Base-by-base conservation (phyloP, 2,888 invertebrate species). In the Spilosoma lubricipeda region DNA sequence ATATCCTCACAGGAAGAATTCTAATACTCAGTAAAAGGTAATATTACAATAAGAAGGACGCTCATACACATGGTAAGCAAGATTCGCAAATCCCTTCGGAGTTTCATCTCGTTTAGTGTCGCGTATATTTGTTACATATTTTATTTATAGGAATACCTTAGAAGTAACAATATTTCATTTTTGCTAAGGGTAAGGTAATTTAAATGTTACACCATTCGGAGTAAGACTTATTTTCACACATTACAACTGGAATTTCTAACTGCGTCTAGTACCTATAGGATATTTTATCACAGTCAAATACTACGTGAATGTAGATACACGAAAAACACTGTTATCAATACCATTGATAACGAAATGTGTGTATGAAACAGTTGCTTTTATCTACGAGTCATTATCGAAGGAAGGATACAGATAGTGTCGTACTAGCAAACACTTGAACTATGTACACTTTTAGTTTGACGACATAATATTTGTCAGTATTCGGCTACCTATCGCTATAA, bases 351-450 rank as follows among this genome's bases (percentile, higher is more conserved):
- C 71, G 69, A 74, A 75, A 63, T 67, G 56, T 74, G 75, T 77
- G 67, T 74, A 73, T 80, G 64, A 77, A 79, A 82, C 73, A 78
- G 77, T 76, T 75, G 74, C 72, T 75, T 72, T 80, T 85, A 84
- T 83, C 85, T 71, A 63, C 65, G 75, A 75, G 76, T 73, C 74
- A 80, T 77, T 84, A 84, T 83, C 85, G 68, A 76, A 77, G 85
- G 85, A 84, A 83, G 80, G 65, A 80, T 82, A 76, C 72, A 80
- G 80, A 81, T 81, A 83, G 76, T 70, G 66, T 72, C 64, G 75
- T 76, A 74, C 80, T 73, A 70, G 66, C 71, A 64, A 69, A 70
- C 73, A 75, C 45, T 66, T 70, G 30, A 70, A 70, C 39, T 56
- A 74, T 36, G 45, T 52, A 68, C 13, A 68, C 20, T 68, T 66